phyloP scores from a whole-genome alignment of 2,113 vertebrate genomes.

The Atherinomorus stipes region DNA sequence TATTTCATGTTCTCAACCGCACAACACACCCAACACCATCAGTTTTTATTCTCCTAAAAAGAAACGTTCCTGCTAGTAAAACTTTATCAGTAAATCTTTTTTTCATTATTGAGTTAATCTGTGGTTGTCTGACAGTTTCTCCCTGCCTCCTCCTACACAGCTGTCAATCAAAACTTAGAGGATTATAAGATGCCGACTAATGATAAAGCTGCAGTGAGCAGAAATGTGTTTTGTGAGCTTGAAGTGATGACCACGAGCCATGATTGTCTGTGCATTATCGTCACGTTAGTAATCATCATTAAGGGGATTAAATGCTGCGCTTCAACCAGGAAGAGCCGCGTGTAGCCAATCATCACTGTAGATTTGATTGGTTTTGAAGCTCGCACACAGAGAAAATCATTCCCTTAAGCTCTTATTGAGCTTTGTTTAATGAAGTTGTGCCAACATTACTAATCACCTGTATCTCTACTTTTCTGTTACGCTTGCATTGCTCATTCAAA shows the following conservation, averaged over 20 bases:
- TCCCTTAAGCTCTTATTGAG: constrained; percentile 36
- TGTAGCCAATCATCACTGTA: constrained; percentile 44
- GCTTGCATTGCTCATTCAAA: constrained; percentile 57
- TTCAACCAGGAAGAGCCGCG: constrained; percentile 36
- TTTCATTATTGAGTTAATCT: background rate
- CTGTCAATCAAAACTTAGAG: background rate
- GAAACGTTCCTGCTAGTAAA: too few species aligned
- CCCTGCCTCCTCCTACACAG: background rate
- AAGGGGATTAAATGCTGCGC: constrained; percentile 52
- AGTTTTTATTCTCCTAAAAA: too few species aligned
- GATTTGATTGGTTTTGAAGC: constrained; percentile 45
- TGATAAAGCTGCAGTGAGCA: background rate
- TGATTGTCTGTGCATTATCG: constrained; percentile 51
- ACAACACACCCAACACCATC: too few species aligned
- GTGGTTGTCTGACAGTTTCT: background rate
- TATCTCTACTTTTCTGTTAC: constrained; percentile 36
- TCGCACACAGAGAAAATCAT: constrained; percentile 20
- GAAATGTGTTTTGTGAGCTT: background rate
- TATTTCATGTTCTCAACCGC: too few species aligned
- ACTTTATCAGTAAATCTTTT: too few species aligned
- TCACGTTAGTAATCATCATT: constrained; percentile 63
- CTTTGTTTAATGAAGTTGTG: constrained; percentile 57
- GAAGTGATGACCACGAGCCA: constrained; percentile 20
- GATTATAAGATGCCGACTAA: constrained; percentile 1
- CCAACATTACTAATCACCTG: constrained; percentile 60